These are phyloP conservation scores for Cirrhinus molitorella DNA, from an alignment of 2,797 vertebrate species.

Conservation along the genomic window DNA sequence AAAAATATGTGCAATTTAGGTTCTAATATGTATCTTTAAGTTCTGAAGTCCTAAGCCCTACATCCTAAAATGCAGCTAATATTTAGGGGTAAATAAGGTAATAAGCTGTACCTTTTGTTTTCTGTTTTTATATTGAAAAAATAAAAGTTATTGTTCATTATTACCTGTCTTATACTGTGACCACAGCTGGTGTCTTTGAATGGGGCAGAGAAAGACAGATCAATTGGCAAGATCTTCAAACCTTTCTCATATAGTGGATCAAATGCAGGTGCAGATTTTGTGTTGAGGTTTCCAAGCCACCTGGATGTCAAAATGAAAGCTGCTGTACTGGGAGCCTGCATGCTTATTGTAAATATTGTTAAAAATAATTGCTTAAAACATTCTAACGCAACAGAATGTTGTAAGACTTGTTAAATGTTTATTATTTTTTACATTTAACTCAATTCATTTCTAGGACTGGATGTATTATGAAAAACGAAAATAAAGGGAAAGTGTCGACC, in stretches of 20 bases:
- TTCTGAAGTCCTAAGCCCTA: too few species aligned
- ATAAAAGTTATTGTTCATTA: too few species aligned
- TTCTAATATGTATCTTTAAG: too few species aligned
- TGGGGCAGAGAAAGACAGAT: background rate
- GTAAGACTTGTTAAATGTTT: too few species aligned
- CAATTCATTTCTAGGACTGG: constrained; percentile 11
- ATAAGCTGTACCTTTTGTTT: too few species aligned
- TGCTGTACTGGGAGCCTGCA: background rate
- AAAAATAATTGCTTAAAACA: background rate
- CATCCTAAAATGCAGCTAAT: too few species aligned
- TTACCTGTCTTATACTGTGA: background rate
- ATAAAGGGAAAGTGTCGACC: background rate
- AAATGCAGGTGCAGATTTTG: constrained; percentile 1
- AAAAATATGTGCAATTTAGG: too few species aligned
- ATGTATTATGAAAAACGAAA: constrained; percentile 4
- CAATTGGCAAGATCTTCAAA: constrained; percentile 2
- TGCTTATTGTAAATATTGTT: constrained; percentile 12
- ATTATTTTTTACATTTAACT: background rate
- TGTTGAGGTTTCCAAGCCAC: background rate
- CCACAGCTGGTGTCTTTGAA: constrained; percentile 7
- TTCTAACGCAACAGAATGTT: too few species aligned
- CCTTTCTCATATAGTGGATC: background rate
- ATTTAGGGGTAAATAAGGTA: too few species aligned
- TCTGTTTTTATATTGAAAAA: too few species aligned
- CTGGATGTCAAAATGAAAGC: constrained; percentile 16